Base-by-base conservation (phyloP, 2,113 vertebrate genomes). In the Dasypus novemcinctus region DNA sequence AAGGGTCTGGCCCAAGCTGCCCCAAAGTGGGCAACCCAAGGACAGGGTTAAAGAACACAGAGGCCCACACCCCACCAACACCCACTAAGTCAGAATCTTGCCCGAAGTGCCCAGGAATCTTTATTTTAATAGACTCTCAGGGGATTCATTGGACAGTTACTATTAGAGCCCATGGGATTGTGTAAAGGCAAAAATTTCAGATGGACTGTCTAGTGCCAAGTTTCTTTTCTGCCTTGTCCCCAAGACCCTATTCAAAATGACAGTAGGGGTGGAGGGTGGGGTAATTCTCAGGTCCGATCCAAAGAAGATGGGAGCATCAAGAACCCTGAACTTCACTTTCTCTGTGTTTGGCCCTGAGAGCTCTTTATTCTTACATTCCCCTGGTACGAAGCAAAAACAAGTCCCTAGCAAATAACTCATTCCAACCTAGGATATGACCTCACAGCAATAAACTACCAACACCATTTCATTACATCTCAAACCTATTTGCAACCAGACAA, bases 381-480 rank as follows among this genome's bases (percentile, higher is more conserved):
- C 74, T 82, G 21, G 5, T 68, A 54, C 63, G 68, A 87, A 85
- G 54, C 86, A 90, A 88, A 97, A 97, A 91, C 0, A 68, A 85
- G 52, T 2, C 78, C 64, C 31, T 29, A 46, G 76, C 33, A 92
- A 88, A 90, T 15, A 83, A 41, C 2, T 21, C 29, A 38, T 31
- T 93, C 80, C 63, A 90, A 96, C 11, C 71, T 17, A 93, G 31
- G 33, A 38, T 63, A 69, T 82, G 52, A 66, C 86, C 76, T 43
- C 71, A 75, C 5, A 75, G 49, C 43, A 71, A 85, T 2, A 91
- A 72, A 88, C 21, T 52, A 25, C 74, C 87, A 96, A 93, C 36
- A 89, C 15, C 31, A 20, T 79, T 93, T 86, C 41, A 84, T 63
- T 91, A 76, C 17, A 59, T 87, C 61, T 29, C 1, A 94, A 95